Evolutionary conservation across 2,888 invertebrate genomes (phyloP).

Genomic region (Pyralis farinalis): DNA sequence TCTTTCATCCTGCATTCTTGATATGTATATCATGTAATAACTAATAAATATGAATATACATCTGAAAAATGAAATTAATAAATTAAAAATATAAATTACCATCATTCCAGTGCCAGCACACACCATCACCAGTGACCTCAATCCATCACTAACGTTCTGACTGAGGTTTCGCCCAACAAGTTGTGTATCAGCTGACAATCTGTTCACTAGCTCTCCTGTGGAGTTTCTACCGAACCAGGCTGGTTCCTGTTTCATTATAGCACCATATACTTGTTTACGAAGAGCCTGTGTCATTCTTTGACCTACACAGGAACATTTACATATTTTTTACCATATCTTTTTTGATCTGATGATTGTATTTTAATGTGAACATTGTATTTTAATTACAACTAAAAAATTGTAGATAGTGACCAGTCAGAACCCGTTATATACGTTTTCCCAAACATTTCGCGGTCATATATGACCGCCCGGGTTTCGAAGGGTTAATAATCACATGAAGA

Average conservation of each 20-base stretch:
- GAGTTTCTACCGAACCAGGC: conserved; percentile 95
- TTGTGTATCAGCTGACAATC: conserved; percentile 94
- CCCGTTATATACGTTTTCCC: too few species aligned
- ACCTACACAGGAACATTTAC: conserved; percentile 61
- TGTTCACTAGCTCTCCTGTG: conserved; percentile 95
- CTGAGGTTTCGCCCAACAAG: conserved; percentile 95
- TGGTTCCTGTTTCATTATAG: conserved; percentile 92
- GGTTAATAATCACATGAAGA: too few species aligned
- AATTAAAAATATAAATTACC: conserved; percentile 83
- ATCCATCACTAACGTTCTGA: conserved; percentile 96
- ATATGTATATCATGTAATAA: too few species aligned
- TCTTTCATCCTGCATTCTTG: too few species aligned
- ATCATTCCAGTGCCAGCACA: conserved; percentile 95
- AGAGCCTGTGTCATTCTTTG: conserved; percentile 92
- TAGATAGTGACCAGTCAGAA: too few species aligned
- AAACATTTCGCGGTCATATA: too few species aligned
- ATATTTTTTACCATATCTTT: too few species aligned
- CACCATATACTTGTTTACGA: conserved; percentile 87
- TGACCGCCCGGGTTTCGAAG: too few species aligned
- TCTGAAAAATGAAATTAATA: too few species aligned
- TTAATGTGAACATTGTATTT: neutral
- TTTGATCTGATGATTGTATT: too few species aligned
- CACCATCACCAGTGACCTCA: conserved; percentile 93
- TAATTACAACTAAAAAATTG: too few species aligned
- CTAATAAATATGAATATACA: too few species aligned